Conservation (phyloP, 2,113 vertebrate genomes). For the Protobothrops flavoviridis region DNA sequence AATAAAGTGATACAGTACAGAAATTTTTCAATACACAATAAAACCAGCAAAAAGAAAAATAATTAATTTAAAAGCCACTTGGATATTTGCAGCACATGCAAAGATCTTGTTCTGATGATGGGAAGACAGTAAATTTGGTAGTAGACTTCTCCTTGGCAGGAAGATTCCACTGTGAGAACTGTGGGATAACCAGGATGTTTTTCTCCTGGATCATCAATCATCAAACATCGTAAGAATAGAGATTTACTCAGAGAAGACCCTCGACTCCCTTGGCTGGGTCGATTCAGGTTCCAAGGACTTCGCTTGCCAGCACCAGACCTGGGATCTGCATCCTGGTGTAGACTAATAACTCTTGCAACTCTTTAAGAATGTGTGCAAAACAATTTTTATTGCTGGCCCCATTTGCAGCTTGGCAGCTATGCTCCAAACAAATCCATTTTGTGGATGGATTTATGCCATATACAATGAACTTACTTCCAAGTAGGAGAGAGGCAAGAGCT, state of each 20-base stretch:
- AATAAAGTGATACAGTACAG: not conserved
- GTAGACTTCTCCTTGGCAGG: not conserved
- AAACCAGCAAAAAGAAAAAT: not conserved
- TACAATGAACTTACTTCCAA: not conserved
- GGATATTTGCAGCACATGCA: not conserved
- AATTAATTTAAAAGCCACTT: not conserved
- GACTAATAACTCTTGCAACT: not conserved
- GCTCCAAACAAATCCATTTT: not conserved
- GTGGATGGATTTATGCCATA: not conserved
- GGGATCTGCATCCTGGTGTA: not conserved
- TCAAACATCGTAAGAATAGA: not conserved
- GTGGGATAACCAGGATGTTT: not conserved
- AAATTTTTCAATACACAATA: not conserved
- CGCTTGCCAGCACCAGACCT: not conserved
- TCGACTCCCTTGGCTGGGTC: not conserved
- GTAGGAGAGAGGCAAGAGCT: not conserved
- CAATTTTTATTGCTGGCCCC: not conserved
- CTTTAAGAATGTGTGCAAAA: not conserved
- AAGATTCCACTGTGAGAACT: not conserved
- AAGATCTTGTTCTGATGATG: not conserved
- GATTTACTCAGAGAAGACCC: not conserved
- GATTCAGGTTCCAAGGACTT: not conserved
- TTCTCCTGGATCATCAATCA: not conserved
- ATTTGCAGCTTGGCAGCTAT: not conserved
- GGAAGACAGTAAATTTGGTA: not conserved